Base-by-base conservation (phyloP, 2,797 vertebrate genomes). In the Acrossocheilus wenchowensis region DNA sequence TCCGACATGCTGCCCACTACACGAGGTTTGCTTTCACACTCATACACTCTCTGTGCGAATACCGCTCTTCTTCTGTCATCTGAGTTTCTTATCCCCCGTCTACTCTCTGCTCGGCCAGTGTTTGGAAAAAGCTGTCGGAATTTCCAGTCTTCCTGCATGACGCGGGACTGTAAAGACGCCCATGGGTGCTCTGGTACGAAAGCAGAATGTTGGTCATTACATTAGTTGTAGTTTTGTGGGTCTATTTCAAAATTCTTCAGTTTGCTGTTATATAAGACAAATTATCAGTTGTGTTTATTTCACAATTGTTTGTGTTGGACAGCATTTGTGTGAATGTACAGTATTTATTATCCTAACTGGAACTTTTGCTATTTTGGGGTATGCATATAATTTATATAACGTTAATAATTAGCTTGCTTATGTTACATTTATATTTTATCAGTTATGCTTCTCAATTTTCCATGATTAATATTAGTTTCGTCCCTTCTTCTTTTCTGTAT, bases 1-100 rank as follows among this genome's bases (percentile, higher is more conserved):
- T 99, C 98, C 0, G 98, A 99, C 93, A 99, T 99, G 98, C 95
- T 99, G 91, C 98, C 98, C 2, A 98, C 96, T 0, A 99, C 97
- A 26, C 93, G 98, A 96, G 97, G 98, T 98, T 92, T 92, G 96
- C 89, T 90, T 87, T 90, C 90, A 74, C 54, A 87, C 81, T 88
- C 10, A 50, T 81, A 83, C 26, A 54, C 89, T 69, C 72, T 81
- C 81, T 80, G 81, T 85, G 78, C 39, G 36, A 50, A 83, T 80
- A 78, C 54, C 78, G 64, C 48, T 34, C 34, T 68, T 66, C 78
- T 81, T 48, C 78, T 69, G 14, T 88, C 52, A 54, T 68, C 69
- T 82, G 84, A 84, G 19, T 23, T 48, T 83, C 14, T 30, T 89
- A 45, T 36, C 66, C 84, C 26, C 45, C 54, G 17, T 89, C 64